phyloP scores from a whole-genome alignment of 2,113 vertebrate genomes.

The Mastomys natalensis region DNA sequence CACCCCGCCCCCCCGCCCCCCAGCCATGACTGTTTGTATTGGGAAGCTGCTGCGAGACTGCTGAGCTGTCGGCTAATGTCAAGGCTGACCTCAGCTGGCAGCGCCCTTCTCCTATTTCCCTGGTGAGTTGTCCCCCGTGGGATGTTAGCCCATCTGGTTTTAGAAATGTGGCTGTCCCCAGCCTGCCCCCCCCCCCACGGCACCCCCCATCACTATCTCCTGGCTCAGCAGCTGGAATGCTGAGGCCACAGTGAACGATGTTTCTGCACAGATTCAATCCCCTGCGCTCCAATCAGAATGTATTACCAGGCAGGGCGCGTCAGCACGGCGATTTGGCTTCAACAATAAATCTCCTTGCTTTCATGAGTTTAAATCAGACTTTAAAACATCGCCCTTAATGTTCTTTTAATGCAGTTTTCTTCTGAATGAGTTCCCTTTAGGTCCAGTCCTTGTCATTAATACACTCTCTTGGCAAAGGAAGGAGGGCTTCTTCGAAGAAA shows the following conservation, averaged over 20 bases:
- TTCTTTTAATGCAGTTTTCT: slow-evolving; percentile 85
- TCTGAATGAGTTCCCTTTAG: slow-evolving; percentile 83
- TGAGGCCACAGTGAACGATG: not conserved
- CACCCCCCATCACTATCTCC: slow-evolving; percentile 11
- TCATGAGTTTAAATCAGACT: slow-evolving; percentile 82
- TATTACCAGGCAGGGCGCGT: slow-evolving; percentile 65
- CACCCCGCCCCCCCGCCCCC: not conserved
- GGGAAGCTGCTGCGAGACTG: not conserved
- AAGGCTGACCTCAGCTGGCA: slow-evolving; percentile 62
- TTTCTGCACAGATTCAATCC: slow-evolving; percentile 59
- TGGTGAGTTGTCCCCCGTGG: slow-evolving; percentile 33
- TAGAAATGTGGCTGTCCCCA: slow-evolving; percentile 42
- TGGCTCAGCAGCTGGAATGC: slow-evolving; percentile 6
- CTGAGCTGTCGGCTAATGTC: slow-evolving; percentile 55
- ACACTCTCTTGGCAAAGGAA: slow-evolving; percentile 81
- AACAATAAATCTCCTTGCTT: slow-evolving; percentile 79
- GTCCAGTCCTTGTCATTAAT: slow-evolving; percentile 81
- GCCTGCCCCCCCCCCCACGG: not conserved
- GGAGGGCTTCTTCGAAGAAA: slow-evolving; percentile 78
- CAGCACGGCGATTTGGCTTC: slow-evolving; percentile 69
- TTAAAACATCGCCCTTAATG: slow-evolving; percentile 81
- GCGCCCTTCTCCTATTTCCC: slow-evolving; percentile 51
- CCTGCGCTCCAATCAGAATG: slow-evolving; percentile 55
- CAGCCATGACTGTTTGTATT: not conserved
- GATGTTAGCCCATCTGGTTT: slow-evolving; percentile 71